phyloP scores from a whole-genome alignment of 2,888 invertebrate species.

The Abrostola tripartita region DNA sequence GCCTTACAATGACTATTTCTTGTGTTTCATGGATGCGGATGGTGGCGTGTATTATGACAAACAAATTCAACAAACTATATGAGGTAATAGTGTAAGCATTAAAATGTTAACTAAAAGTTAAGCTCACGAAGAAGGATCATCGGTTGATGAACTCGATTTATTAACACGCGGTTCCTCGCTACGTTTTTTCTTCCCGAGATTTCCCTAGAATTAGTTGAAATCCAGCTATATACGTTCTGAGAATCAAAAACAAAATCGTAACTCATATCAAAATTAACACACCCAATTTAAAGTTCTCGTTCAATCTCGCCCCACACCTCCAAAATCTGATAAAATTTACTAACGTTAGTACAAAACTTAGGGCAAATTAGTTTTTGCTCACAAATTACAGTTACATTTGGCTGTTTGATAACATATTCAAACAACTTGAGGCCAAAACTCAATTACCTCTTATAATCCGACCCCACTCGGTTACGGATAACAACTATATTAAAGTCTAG shows the following conservation, averaged over 20 bases:
- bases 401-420: conserved; percentile 55
- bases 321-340: conserved; percentile 30
- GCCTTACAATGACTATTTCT: too few relatives aligned
- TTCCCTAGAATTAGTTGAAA: background rate
- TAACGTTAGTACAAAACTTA: conserved; percentile 20
- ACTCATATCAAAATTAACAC: conserved; percentile 8
- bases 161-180: too few relatives aligned
- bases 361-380: conserved; percentile 55
- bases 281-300: conserved; percentile 2
- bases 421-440: conserved; percentile 52
- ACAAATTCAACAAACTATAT: too few relatives aligned
- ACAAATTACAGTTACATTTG: conserved; percentile 50
- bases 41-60: too few relatives aligned
- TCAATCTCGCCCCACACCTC: conserved; percentile 4
- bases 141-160: too few relatives aligned
- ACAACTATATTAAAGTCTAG: conserved; percentile 39
- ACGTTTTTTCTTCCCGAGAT: too few relatives aligned
- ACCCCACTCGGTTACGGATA: conserved; percentile 47
- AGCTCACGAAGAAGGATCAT: too few relatives aligned
- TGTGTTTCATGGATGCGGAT: too few relatives aligned
- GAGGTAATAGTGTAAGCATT: too few relatives aligned
- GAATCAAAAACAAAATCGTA: conserved; percentile 6
- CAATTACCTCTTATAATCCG: conserved; percentile 57
- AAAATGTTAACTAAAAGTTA: too few relatives aligned
- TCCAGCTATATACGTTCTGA: conserved; percentile 1